phyloP scores from a whole-genome alignment of 2,888 invertebrate genomes.

The Lasioglossum morio region DNA sequence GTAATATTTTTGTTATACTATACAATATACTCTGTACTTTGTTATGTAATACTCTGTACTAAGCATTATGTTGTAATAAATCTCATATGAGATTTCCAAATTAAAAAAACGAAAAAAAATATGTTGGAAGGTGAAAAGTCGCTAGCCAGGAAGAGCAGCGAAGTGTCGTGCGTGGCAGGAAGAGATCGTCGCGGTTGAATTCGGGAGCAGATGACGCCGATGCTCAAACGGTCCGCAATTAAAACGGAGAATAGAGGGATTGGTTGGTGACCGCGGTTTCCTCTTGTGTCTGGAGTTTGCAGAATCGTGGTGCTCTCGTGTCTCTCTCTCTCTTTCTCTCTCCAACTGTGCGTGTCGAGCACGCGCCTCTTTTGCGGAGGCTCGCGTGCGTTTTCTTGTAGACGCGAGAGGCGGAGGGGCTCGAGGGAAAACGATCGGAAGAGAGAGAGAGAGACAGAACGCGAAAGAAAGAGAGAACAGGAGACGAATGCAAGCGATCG shows the following conservation, averaged over 20 bases:
- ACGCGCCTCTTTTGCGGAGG: background rate
- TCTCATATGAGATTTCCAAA: too few relatives aligned
- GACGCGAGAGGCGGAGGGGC: background rate
- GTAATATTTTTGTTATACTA: too few relatives aligned
- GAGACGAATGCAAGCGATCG: slow-evolving; percentile 18
- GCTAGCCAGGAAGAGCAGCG: background rate
- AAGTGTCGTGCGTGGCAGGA: background rate
- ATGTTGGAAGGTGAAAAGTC: too few relatives aligned
- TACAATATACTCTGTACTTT: too few relatives aligned
- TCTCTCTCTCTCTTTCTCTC: background rate
- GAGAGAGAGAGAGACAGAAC: background rate
- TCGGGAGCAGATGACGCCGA: background rate
- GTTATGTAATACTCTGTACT: too few relatives aligned
- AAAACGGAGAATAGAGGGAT: background rate
- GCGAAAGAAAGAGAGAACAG: background rate
- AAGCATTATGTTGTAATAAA: too few relatives aligned
- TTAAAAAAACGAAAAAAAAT: too few relatives aligned
- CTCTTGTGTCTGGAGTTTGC: background rate
- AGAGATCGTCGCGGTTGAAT: background rate
- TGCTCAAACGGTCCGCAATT: background rate
- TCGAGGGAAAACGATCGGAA: background rate
- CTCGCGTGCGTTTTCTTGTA: slow-evolving; percentile 8
- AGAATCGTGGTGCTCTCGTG: background rate
- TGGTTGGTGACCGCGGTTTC: background rate
- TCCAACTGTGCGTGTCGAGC: slow-evolving; percentile 9